phyloP scores from a whole-genome alignment of 2,113 vertebrate species.

The Pionites leucogaster region DNA sequence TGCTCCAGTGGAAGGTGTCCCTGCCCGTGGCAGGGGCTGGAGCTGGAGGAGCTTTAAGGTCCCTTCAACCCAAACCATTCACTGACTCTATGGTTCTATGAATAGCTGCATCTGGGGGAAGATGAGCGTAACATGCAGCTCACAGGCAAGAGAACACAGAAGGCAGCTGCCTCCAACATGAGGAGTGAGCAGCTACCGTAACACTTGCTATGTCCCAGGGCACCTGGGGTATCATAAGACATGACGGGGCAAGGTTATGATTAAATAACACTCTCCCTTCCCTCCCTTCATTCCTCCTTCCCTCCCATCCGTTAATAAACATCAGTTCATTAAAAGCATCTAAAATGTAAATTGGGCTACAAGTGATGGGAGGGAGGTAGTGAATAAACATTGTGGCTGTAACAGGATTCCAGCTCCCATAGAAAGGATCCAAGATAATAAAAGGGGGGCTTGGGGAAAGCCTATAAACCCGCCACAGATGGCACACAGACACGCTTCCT shows the following conservation, averaged over 20 bases:
- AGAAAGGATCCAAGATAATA: conserved; percentile 1
- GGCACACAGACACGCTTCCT: conserved; percentile 13
- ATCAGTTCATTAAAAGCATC: not conserved
- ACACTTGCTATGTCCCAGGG: rapidly evolving
- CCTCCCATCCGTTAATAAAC: not conserved
- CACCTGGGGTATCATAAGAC: not conserved
- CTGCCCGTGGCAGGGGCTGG: not conserved
- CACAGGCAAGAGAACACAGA: not conserved
- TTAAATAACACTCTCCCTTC: not conserved
- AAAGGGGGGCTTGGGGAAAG: conserved; percentile 1
- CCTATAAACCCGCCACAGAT: conserved; percentile 15
- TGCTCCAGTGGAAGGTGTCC: not conserved
- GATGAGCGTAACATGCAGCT: rapidly evolving
- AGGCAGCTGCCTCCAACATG: not conserved
- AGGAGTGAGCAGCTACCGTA: not conserved
- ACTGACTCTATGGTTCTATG: not conserved
- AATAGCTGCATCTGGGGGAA: not conserved
- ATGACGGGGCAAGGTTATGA: rapidly evolving
- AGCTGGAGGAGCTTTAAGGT: not conserved
- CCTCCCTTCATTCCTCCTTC: not conserved
- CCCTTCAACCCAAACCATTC: not conserved
- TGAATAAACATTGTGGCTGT: not conserved
- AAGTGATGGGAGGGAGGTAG: not conserved
- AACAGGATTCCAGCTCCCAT: not conserved
- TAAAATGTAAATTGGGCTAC: not conserved